Evolutionary conservation across 2,113 vertebrate species (phyloP).

Genomic region (Phylloscopus trochiloides): DNA sequence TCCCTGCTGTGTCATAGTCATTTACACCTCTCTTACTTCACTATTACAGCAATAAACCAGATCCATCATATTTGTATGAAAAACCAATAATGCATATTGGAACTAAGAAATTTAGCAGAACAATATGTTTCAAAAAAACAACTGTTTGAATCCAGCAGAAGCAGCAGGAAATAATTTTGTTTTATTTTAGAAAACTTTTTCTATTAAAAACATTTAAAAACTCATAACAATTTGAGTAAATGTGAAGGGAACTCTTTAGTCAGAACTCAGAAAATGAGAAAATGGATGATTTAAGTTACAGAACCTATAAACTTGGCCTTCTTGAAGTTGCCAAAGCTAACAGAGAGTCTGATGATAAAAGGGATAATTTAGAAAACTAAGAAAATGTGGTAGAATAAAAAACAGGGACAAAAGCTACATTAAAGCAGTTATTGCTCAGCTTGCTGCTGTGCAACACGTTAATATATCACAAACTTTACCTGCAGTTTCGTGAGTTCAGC

Average conservation of each 20-base stretch:
- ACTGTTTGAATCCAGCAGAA: conserved; percentile 55
- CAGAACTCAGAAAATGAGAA: conserved; percentile 60
- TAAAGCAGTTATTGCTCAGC: conserved; percentile 7
- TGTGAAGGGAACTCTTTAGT: conserved; percentile 31
- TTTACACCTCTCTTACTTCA: neutral
- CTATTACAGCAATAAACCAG: neutral
- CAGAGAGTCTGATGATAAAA: conserved; percentile 1
- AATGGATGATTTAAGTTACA: conserved; percentile 53
- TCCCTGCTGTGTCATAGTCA: neutral
- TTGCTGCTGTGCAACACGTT: neutral
- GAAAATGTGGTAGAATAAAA: neutral
- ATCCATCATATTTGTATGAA: neutral
- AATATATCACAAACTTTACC: neutral
- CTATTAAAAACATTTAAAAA: conserved; percentile 40
- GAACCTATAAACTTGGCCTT: conserved; percentile 5
- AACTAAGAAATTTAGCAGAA: conserved; percentile 45
- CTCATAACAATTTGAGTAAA: conserved; percentile 44
- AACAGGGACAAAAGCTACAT: neutral
- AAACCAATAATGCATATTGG: neutral
- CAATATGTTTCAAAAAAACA: conserved; percentile 38
- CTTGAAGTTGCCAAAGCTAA: conserved; percentile 21
- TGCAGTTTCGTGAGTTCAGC: neutral
- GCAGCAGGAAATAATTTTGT: conserved; percentile 3
- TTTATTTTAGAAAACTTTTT: neutral
- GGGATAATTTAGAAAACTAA: neutral